phyloP scores from a whole-genome alignment of 2,797 vertebrate species.

The Galago senegalensis region DNA sequence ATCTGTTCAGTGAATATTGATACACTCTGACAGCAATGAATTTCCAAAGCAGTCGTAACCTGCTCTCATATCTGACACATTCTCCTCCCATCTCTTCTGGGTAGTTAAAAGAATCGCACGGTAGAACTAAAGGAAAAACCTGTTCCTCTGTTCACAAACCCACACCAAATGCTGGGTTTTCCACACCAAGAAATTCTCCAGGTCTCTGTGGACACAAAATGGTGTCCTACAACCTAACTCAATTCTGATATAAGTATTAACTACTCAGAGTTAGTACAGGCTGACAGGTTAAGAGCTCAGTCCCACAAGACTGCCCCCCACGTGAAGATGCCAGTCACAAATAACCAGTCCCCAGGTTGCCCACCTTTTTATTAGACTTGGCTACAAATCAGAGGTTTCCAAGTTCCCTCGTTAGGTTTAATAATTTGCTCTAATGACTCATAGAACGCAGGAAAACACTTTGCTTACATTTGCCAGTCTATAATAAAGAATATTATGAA shows the following conservation, averaged over 20 bases:
- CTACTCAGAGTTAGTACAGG: not conserved
- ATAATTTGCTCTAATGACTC: not conserved
- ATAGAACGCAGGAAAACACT: not conserved
- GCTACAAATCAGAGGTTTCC: not conserved
- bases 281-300: not conserved
- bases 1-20: not conserved
- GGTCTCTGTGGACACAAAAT: not conserved
- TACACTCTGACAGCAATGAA: not conserved
- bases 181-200: not conserved
- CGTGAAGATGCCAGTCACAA: not conserved
- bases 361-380: not conserved
- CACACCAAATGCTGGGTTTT: not conserved
- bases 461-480: not conserved
- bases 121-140: not conserved
- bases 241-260: not conserved
- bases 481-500: not conserved
- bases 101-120: not conserved
- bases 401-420: not conserved
- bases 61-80: not conserved
- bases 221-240: not conserved
- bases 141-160: not conserved
- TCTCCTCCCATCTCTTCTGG: not conserved
- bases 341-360: not conserved
- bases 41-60: not conserved
- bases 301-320: not conserved